phyloP scores from a whole-genome alignment of 2,888 invertebrate genomes.

The Eupelmus urozonus region DNA sequence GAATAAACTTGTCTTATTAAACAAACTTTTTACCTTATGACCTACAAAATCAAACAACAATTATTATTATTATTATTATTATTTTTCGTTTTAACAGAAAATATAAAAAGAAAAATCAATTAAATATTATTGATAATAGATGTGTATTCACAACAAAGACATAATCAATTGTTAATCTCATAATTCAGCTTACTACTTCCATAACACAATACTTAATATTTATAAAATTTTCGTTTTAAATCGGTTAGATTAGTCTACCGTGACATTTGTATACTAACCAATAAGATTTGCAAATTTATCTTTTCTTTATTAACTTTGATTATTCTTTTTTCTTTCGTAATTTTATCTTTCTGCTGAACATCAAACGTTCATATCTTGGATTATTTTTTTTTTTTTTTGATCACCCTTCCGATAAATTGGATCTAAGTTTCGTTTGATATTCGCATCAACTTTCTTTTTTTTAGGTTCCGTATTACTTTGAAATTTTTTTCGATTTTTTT shows the following conservation, averaged over 20 bases:
- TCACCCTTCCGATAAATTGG: background rate
- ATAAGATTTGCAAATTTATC: background rate
- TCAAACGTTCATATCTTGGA: background rate
- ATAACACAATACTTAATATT: too few species aligned
- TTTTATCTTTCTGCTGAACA: too few species aligned
- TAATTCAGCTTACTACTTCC: constrained; percentile 41
- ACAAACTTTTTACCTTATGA: too few species aligned
- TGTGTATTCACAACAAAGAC: constrained; percentile 63
- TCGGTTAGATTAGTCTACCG: background rate
- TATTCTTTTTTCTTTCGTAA: too few species aligned
- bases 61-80: too few species aligned
- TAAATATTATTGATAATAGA: constrained; percentile 55
- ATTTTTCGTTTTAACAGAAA: too few species aligned
- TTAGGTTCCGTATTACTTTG: background rate
- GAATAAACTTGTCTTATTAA: too few species aligned
- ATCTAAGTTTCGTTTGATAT: background rate
- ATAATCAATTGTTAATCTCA: constrained; percentile 60
- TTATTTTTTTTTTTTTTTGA: background rate
- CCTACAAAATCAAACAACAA: too few species aligned
- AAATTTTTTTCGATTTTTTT: background rate
- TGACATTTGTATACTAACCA: constrained; percentile 11
- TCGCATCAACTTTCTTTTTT: background rate
- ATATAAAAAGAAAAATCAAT: background rate
- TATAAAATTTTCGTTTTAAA: too few species aligned
- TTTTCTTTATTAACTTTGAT: background rate